Evolutionary conservation across 1,140 invertebrate species (phyloP).

Genomic region (Xylocopa sonorina): DNA sequence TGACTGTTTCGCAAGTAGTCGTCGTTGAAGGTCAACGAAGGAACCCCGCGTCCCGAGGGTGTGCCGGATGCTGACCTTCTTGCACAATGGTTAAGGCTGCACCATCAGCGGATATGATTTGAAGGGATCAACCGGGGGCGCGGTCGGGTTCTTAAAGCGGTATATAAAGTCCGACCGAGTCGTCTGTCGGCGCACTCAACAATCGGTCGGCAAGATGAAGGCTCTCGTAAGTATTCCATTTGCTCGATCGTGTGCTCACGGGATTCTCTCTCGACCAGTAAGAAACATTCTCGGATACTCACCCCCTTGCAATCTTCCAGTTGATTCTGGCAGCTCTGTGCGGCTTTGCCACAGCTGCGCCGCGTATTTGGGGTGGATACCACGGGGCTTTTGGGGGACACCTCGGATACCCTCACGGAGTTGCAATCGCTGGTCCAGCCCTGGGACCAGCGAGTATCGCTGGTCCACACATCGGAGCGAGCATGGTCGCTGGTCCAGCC

Average conservation of each 20-base stretch:
- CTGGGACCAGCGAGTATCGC: constrained; percentile 71
- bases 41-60: constrained; percentile 67
- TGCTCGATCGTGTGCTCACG: too few relatives aligned
- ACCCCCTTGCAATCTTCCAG: constrained; percentile 47
- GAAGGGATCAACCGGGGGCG: constrained; percentile 81
- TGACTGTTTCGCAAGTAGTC: constrained; percentile 11
- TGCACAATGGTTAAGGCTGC: constrained; percentile 77
- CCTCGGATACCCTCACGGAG: constrained; percentile 71
- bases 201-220: constrained; percentile 79
- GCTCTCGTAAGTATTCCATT: constrained; percentile 79
- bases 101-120: constrained; percentile 80
- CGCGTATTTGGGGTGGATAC: constrained; percentile 62
- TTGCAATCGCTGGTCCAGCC: constrained; percentile 73
- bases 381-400: constrained; percentile 62
- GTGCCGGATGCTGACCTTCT: constrained; percentile 79
- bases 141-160: constrained; percentile 75
- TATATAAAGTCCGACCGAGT: constrained; percentile 78
- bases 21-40: constrained; percentile 55
- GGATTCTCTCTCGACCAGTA: too few relatives aligned
- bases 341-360: constrained; percentile 66
- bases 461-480: constrained; percentile 74
- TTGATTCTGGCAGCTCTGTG: constrained; percentile 59
- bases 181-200: constrained; percentile 74
- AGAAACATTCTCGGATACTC: too few relatives aligned
- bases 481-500: constrained; percentile 71